These are phyloP conservation scores for Microchrysa polita DNA, from an alignment of 2,888 invertebrate species.

Conservation along the genomic window DNA sequence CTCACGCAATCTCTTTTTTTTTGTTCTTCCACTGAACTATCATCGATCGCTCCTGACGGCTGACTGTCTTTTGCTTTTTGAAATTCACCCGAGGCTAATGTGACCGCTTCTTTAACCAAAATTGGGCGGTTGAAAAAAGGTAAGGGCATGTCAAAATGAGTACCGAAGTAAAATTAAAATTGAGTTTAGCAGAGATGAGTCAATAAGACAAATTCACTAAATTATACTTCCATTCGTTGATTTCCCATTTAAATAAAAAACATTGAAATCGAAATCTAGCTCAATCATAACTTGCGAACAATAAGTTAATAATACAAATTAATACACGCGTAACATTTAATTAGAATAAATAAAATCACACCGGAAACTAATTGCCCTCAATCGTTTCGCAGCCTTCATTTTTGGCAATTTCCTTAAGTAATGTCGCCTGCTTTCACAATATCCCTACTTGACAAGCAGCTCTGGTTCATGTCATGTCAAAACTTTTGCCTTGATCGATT, in stretches of 20 bases:
- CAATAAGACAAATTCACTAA: too few species aligned
- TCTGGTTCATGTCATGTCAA: not conserved
- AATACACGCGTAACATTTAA: too few species aligned
- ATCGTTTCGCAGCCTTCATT: not conserved
- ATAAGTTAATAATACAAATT: too few species aligned
- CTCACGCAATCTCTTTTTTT: constrained; percentile 30
- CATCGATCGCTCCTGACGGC: constrained; percentile 22
- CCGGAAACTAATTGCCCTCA: not conserved
- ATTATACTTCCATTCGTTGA: too few species aligned
- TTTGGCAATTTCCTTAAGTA: not conserved
- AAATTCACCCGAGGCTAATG: constrained; percentile 4
- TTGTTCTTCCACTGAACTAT: not conserved
- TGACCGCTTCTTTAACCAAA: constrained; percentile 5
- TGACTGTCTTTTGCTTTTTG: not conserved
- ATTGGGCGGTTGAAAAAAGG: not conserved
- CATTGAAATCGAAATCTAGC: too few species aligned
- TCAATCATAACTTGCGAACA: too few species aligned
- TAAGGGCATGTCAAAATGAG: not conserved
- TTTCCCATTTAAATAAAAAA: too few species aligned
- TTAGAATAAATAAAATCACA: not conserved
- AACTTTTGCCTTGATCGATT: not conserved
- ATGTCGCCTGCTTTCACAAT: constrained; percentile 32
- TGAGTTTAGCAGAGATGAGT: not conserved
- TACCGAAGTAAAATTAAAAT: not conserved
- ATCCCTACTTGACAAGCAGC: not conserved